Conservation (phyloP, 2,888 invertebrate species). For the Andrena flavipes region DNA sequence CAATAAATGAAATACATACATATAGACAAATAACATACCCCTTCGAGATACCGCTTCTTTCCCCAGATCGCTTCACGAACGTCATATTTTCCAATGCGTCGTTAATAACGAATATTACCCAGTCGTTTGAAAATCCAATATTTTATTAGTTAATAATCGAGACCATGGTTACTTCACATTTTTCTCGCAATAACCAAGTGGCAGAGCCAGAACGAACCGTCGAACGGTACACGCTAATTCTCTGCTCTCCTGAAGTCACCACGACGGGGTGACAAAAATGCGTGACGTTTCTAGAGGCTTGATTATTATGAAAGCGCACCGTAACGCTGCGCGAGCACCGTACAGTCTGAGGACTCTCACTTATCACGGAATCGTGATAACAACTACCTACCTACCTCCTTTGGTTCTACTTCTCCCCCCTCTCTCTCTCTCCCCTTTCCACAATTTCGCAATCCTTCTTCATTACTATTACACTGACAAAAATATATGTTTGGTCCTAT, state of each 20-base stretch:
- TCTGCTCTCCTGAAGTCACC: slow-evolving; percentile 3
- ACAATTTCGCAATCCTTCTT: slow-evolving; percentile 17
- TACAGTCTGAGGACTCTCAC: slow-evolving; percentile 76
- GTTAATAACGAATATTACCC: no score
- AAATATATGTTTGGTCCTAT: slow-evolving; percentile 1
- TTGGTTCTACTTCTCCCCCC: slow-evolving; percentile 20
- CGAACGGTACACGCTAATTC: background rate
- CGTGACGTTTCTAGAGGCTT: slow-evolving; percentile 56
- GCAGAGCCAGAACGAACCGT: background rate
- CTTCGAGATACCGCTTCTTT: background rate
- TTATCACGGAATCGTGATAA: slow-evolving; percentile 80
- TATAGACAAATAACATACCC: no score
- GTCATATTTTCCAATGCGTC: no score
- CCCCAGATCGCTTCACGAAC: no score
- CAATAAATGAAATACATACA: no score
- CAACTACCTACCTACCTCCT: slow-evolving; percentile 72
- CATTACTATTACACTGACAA: slow-evolving; percentile 9
- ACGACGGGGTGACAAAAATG: slow-evolving; percentile 56
- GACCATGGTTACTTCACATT: background rate
- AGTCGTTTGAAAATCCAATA: no score
- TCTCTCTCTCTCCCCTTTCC: slow-evolving; percentile 6
- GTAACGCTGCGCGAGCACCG: slow-evolving; percentile 68
- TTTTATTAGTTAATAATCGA: background rate
- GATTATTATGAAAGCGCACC: slow-evolving; percentile 73
- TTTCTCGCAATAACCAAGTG: background rate